These are phyloP conservation scores for Amazonetta brasiliensis DNA, from an alignment of 2,797 vertebrate species.

Conservation along the genomic window DNA sequence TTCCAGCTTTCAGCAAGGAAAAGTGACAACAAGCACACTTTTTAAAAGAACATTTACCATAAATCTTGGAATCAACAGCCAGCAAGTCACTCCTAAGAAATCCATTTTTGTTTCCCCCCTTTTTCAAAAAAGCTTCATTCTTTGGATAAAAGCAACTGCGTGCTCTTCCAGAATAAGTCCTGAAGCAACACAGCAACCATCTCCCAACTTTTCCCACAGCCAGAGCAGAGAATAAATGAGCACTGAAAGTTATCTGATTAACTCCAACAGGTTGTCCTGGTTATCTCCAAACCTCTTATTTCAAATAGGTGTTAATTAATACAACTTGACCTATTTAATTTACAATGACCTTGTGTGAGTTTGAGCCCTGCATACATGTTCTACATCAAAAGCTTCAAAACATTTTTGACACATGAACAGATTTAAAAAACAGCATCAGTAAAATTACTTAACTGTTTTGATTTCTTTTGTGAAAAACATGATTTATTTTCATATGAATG, in stretches of 20 bases:
- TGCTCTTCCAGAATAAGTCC: background rate
- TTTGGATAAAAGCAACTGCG: background rate
- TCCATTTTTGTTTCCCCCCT: rapidly evolving
- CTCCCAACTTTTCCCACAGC: background rate
- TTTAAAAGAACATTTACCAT: background rate
- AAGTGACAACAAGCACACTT: background rate
- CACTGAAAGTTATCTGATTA: background rate
- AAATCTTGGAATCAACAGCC: background rate
- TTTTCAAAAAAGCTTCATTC: background rate
- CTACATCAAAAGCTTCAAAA: background rate
- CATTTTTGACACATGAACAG: background rate
- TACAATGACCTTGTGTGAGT: background rate
- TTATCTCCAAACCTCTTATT: background rate
- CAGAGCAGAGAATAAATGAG: background rate
- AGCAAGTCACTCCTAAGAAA: background rate
- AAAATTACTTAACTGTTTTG: background rate
- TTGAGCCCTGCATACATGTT: background rate
- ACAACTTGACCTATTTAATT: background rate
- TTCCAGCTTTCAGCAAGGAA: background rate
- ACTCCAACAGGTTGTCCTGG: background rate
- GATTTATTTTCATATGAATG: background rate
- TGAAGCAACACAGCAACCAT: background rate
- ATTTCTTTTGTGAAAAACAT: background rate
- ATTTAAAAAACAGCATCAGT: background rate
- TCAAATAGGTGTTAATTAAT: background rate